phyloP scores from a whole-genome alignment of 2,797 vertebrate species.

The Eupleurogrammus muticus region DNA sequence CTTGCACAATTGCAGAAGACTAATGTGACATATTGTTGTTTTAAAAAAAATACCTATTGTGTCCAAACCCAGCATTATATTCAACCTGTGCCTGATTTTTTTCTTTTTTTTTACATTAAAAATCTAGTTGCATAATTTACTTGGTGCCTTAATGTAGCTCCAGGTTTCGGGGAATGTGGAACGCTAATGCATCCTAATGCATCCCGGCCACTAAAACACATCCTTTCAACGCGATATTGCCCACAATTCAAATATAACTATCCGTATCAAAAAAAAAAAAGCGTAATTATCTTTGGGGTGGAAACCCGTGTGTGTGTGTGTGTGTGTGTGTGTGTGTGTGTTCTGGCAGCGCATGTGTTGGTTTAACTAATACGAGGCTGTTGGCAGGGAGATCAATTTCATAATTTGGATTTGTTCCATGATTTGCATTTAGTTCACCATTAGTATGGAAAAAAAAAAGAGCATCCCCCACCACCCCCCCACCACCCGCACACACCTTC shows the following conservation, averaged over 20 bases:
- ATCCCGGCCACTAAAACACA: background rate
- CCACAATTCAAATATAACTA: background rate
- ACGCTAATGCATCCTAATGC: background rate
- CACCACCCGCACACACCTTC: background rate
- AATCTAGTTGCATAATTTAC: background rate
- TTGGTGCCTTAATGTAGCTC: background rate
- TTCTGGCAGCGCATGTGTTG: constrained; percentile 3
- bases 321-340: too few relatives aligned
- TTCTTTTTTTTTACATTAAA: background rate
- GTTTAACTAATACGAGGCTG: background rate
- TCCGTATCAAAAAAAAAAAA: background rate
- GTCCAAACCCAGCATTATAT: background rate
- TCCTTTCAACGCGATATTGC: background rate
- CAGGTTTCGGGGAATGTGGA: background rate
- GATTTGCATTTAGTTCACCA: constrained; percentile 6
- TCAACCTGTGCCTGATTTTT: background rate
- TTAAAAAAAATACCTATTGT: background rate
- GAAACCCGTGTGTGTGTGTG: background rate
- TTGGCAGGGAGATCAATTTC: constrained; percentile 14
- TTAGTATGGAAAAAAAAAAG: constrained; percentile 1
- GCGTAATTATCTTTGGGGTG: background rate
- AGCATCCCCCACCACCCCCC: too few relatives aligned
- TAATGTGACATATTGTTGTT: background rate
- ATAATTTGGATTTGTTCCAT: constrained; percentile 10
- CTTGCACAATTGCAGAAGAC: background rate